A percentile compares a stretch with the other conserved stretches of the same genome.
Conservation (phyloP, 2,888 invertebrate species). For the Brachyopa scutellaris region DNA sequence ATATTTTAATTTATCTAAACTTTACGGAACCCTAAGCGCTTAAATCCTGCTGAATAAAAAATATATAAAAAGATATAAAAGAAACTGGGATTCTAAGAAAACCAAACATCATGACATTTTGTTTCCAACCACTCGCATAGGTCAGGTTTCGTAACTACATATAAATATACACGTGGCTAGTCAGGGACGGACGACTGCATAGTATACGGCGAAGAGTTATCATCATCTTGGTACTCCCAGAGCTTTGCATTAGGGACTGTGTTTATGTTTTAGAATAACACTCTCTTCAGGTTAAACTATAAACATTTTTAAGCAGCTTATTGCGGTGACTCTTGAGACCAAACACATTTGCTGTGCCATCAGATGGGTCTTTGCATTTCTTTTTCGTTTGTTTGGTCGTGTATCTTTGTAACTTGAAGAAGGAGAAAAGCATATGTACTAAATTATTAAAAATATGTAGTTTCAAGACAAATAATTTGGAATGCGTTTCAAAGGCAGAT, state of each 20-base stretch:
- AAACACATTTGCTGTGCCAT: constrained; percentile 12
- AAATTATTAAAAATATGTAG: too few species aligned
- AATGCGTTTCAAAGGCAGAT: too few species aligned
- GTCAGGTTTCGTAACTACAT: neutral
- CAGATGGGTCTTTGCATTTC: neutral
- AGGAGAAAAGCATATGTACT: too few species aligned
- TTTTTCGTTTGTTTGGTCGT: neutral
- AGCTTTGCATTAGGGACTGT: neutral
- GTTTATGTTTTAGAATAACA: neutral
- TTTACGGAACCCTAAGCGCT: constrained; percentile 38
- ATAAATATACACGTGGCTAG: constrained; percentile 15
- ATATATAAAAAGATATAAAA: neutral
- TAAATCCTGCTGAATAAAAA: constrained; percentile 11
- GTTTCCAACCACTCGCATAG: neutral
- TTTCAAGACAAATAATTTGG: too few species aligned
- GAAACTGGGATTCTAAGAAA: neutral
- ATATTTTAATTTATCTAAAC: constrained; percentile 45
- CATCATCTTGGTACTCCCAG: constrained; percentile 17
- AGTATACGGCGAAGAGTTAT: constrained; percentile 14
- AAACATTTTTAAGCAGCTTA: constrained; percentile 15
- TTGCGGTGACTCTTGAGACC: constrained; percentile 27
- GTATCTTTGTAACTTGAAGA: too few species aligned
- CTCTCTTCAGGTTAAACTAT: neutral
- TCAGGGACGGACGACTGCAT: constrained; percentile 3
- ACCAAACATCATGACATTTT: neutral